Base-by-base conservation (phyloP, 2,888 invertebrate species). In the Eilema sororculum region DNA sequence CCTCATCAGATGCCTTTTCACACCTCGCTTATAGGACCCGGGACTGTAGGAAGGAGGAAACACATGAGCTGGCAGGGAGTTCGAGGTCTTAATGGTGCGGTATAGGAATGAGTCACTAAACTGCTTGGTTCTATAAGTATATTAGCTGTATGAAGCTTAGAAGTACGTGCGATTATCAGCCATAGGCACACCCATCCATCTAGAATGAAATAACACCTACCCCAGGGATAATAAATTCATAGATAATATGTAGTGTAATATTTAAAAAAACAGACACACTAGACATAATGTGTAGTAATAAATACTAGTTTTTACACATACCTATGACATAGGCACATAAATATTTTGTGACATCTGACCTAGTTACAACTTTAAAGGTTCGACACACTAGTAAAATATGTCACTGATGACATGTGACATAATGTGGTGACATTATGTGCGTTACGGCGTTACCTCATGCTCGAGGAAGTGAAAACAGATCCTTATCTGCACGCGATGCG, bases 401-500 rank as follows among this genome's bases (percentile, higher is more conserved):
- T 71, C 73, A 74, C 75, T 78, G 80, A 80, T 73, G 69, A 69
- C 73, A 67, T 76, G 67, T 71, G 69, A 75, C 69, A 77, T 72
- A 76, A 79, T 58, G 61, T 71, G 57, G 68, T 65, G 25, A 77
- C 74, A 77, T 74, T 79, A 77, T 63, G 65, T 71, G 71, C 61
- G 67, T 71, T 64, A 46, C 69, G 64, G 63, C 25, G 62, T 78
- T 65, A 76, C 63, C 65, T 59, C 60, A 67, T 73, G 66, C 69
- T 71, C 77, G 81, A 72, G 77, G 83, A 86, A 84, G 83, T 84
- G 69, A 73, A 81, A 72, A 68, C 69, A 69, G 86, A 86, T 86
- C 68, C 16, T 72, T 86, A 86, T 86, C 86, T 24, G 67, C 85
- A 85, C 86, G 86, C 86, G 84, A 78, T 80, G 73, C 75, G 76